Evolutionary conservation across 1,140 invertebrate species (phyloP).

Genomic region (Lasioglossum albipes): DNA sequence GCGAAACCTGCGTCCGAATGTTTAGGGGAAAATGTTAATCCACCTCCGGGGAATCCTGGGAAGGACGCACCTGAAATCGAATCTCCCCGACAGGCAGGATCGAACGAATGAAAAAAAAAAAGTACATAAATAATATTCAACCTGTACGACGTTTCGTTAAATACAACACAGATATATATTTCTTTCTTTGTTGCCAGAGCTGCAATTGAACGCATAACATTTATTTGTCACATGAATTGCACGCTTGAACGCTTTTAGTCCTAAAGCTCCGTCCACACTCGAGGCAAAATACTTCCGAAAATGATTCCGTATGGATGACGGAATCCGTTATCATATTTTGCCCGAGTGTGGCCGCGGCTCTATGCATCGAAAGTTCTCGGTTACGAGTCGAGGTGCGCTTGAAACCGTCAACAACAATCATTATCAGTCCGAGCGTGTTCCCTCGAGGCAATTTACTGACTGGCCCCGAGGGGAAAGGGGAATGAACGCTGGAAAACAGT

Average conservation of each 20-base stretch:
- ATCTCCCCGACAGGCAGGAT: background rate
- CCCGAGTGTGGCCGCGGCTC: background rate
- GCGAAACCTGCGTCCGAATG: too few species aligned
- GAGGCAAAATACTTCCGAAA: background rate
- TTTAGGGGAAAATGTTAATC: too few species aligned
- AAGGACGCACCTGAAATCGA: background rate
- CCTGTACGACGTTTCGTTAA: slow-evolving; percentile 16
- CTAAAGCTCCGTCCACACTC: background rate
- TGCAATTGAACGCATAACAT: slow-evolving; percentile 25
- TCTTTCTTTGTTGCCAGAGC: slow-evolving; percentile 21
- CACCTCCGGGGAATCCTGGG: too few species aligned
- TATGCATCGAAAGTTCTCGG: background rate
- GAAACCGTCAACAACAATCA: slow-evolving; percentile 9
- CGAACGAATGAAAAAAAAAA: background rate
- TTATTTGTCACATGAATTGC: slow-evolving; percentile 9
- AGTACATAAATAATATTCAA: background rate
- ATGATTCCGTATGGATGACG: too few species aligned
- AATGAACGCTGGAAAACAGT: background rate
- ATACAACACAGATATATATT: slow-evolving; percentile 35
- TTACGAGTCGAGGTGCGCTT: slow-evolving; percentile 10
- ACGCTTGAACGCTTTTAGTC: background rate
- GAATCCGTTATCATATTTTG: background rate
- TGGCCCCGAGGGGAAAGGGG: background rate
- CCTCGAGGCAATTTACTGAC: background rate
- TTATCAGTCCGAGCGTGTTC: background rate